Percentiles rank a stretch among this genome's conserved stretches.
Conservation (phyloP, 2,797 vertebrate species). For the Tinamus major region DNA sequence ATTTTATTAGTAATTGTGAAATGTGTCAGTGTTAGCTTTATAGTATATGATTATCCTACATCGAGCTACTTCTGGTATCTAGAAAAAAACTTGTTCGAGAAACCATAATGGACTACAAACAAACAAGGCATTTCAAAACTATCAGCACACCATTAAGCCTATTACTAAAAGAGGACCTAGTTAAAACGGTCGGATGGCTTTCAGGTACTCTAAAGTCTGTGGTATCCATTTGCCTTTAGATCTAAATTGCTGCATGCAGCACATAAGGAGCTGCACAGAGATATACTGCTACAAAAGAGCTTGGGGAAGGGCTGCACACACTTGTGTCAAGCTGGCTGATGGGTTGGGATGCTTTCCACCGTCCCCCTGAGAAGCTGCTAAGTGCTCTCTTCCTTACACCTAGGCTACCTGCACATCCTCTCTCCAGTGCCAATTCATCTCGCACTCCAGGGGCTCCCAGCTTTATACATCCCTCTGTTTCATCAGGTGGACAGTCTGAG, state of each 20-base stretch:
- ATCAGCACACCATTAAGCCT: background rate
- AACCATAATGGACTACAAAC: background rate
- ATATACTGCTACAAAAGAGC: background rate
- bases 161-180: background rate
- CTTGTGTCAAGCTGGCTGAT: background rate
- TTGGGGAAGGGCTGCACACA: background rate
- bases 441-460: background rate
- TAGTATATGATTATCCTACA: background rate
- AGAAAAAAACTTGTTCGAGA: background rate
- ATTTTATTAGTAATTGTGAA: background rate
- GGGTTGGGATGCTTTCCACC: background rate
- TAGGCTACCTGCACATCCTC: background rate
- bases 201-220: background rate
- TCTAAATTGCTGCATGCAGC: background rate
- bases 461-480: background rate
- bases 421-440: background rate
- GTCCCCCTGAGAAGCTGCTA: conserved; percentile 11
- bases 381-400: background rate
- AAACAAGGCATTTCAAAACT: background rate
- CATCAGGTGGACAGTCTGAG: background rate
- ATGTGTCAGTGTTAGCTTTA: background rate
- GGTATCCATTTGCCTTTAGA: background rate
- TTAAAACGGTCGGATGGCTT: background rate
- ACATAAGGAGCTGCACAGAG: background rate
- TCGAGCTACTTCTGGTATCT: background rate